phyloP scores from a whole-genome alignment of 2,113 vertebrate genomes.

The Protobothrops mucrosquamatus region DNA sequence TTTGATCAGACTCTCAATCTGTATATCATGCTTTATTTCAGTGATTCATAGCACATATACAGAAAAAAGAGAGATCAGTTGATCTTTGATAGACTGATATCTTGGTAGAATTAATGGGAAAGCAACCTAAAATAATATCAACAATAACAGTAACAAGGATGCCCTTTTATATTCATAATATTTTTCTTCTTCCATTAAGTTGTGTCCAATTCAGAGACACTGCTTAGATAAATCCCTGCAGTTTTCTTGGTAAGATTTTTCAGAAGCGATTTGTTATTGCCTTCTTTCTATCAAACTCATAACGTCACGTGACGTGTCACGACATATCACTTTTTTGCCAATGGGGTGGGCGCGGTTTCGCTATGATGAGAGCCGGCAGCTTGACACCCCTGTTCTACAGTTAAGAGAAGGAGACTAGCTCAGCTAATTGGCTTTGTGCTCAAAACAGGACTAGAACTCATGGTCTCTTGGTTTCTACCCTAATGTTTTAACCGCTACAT shows the following conservation, averaged over 20 bases:
- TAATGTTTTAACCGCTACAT: background rate
- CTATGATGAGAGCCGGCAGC: too few relatives aligned
- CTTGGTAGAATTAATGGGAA: background rate
- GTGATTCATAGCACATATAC: background rate
- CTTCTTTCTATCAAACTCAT: background rate
- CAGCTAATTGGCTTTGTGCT: background rate
- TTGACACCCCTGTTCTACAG: too few relatives aligned
- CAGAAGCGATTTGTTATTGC: background rate
- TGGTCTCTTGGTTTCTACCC: background rate
- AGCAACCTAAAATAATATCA: background rate
- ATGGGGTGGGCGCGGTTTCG: too few relatives aligned
- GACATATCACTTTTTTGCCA: too few relatives aligned
- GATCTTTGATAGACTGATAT: too few relatives aligned
- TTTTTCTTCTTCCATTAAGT: background rate
- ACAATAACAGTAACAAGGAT: background rate
- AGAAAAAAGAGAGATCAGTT: background rate
- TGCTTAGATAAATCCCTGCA: background rate
- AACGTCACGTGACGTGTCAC: too few relatives aligned
- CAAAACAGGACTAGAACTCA: background rate
- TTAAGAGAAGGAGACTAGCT: background rate
- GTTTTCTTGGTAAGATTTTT: background rate
- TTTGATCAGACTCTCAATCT: background rate
- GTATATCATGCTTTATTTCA: background rate
- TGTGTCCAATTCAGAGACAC: background rate
- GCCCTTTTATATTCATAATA: background rate